A percentile compares a stretch with the other conserved stretches of the same genome.
Evolutionary conservation across 2,797 vertebrate genomes (phyloP).

Genomic region (Manis pentadactyla): DNA sequence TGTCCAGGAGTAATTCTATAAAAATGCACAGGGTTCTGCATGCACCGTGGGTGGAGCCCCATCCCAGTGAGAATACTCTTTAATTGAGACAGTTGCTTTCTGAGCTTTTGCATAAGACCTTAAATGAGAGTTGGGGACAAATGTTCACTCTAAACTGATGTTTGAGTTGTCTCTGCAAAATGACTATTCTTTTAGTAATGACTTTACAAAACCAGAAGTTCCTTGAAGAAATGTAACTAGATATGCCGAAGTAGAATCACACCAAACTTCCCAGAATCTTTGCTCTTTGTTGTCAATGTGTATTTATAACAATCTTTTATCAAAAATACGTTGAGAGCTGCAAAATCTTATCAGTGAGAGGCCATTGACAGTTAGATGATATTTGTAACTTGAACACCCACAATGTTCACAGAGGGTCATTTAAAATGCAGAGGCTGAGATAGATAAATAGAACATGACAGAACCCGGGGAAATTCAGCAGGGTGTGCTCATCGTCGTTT

Average conservation of each 20-base stretch:
- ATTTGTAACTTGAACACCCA: neutral
- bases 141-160: neutral
- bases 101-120: neutral
- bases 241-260: neutral
- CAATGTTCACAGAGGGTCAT: constrained; percentile 9
- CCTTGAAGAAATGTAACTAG: neutral
- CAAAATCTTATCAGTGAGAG: constrained; percentile 29
- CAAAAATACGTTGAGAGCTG: constrained; percentile 5
- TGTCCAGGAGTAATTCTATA: neutral
- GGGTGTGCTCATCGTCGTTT: neutral
- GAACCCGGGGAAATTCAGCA: neutral
- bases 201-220: neutral
- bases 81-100: neutral
- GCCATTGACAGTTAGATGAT: neutral
- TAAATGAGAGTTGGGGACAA: neutral
- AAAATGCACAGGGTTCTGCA: neutral
- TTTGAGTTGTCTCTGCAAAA: neutral
- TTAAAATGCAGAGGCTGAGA: constrained; percentile 23
- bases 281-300: neutral
- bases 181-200: neutral
- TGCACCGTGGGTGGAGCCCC: fast-evolving
- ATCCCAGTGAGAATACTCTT: neutral
- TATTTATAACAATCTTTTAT: neutral
- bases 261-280: neutral
- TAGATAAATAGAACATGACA: neutral